Base-by-base conservation (phyloP, 2,888 invertebrate species). In the Acrobasis suavella region DNA sequence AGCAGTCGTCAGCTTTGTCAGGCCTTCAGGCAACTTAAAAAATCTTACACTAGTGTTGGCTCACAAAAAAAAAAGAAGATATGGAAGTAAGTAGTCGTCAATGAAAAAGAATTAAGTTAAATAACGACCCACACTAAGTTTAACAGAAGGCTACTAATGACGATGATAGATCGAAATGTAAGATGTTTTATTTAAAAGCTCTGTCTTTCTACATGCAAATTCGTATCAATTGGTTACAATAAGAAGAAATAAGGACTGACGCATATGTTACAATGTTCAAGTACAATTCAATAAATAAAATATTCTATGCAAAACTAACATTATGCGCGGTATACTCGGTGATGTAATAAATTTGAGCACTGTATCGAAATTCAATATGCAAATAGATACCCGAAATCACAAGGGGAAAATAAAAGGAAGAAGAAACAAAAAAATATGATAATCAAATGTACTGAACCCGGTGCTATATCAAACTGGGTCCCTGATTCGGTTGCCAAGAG, bases 321-420 rank as follows among this genome's bases (percentile, higher is more conserved):
- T 81, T 82, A 82, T 80, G 77, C 80, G 77, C 75, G 80, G 81
- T 82, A 81, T 75, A 79, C 80, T 78, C 77, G 70, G 73, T 78
- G 77, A 76, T 74, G 83, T 83, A 83, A 89, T 89, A 90, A 87
- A 89, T 87, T 87, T 83, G 75, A 81, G 76, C 78, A 79, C 81
- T 85, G 85, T 85, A 91, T 89, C 83, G 85, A 71, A 87, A 90
- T 88, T 83, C 90, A 82, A 89, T 90, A 91, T 89, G 86, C 81
- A 90, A 90, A 91, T 88, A 75, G 72, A 70, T 77, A 81, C 81
- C 80, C 79, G 75, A 82, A 87, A 88, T 86, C 90, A 81, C 89
- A 78, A 81, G 89, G 86, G 91, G 74, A 80, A 86, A 85, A 90
- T 89, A 89, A 89, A 89, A 78, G 74, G 72, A 76, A 74, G 72